phyloP scores from a whole-genome alignment of 2,888 invertebrate genomes.

The Lutraria lutraria region DNA sequence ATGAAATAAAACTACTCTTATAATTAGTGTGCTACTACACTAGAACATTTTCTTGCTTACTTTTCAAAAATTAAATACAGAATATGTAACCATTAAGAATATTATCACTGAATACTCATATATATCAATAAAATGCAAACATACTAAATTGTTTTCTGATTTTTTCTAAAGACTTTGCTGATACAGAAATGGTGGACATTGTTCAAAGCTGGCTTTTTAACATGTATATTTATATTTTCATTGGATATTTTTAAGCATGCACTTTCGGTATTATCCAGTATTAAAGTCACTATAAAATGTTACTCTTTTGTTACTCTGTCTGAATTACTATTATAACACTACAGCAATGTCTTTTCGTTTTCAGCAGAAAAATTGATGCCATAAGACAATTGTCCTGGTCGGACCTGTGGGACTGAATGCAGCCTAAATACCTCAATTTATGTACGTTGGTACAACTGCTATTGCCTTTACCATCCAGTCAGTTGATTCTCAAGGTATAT shows the following conservation, averaged over 20 bases:
- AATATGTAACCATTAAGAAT: too few relatives aligned
- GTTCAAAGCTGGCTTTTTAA: constrained; percentile 1
- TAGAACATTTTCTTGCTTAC: too few relatives aligned
- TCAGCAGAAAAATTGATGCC: not conserved
- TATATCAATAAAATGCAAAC: too few relatives aligned
- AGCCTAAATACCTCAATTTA: constrained; percentile 41
- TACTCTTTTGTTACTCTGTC: not conserved
- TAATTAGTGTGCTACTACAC: too few relatives aligned
- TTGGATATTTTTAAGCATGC: not conserved
- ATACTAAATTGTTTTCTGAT: not conserved
- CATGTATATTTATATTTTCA: not conserved
- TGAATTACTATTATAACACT: not conserved
- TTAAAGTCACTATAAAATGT: not conserved
- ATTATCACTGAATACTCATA: too few relatives aligned
- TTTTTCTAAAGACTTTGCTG: constrained; percentile 9
- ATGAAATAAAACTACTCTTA: too few relatives aligned
- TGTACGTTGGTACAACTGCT: constrained; percentile 41
- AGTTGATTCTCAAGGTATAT: constrained; percentile 48
- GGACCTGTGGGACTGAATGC: not conserved
- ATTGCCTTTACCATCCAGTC: constrained; percentile 42
- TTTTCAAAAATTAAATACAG: too few relatives aligned
- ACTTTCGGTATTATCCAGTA: not conserved
- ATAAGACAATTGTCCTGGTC: not conserved
- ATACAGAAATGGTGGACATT: not conserved
- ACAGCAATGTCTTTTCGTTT: not conserved